Evolutionary conservation across 2,888 invertebrate genomes (phyloP).

Genomic region (Halocaridina rubra): DNA sequence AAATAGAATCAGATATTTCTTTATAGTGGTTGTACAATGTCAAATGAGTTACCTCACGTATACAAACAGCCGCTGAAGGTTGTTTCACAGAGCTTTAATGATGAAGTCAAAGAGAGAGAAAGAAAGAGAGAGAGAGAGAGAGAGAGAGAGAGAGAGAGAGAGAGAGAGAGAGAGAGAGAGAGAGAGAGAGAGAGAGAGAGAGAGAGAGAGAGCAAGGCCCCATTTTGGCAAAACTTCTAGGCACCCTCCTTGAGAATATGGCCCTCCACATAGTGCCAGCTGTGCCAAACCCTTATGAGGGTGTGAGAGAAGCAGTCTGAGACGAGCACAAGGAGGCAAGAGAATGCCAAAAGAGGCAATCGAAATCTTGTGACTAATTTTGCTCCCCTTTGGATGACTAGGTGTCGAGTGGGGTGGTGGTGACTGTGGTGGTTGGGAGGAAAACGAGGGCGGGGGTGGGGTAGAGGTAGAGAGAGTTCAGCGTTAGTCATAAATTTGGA

Average conservation of each 20-base stretch:
- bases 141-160: background rate
- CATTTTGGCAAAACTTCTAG: constrained; percentile 28
- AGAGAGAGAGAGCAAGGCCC: background rate
- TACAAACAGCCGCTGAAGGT: background rate
- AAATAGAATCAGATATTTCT: background rate
- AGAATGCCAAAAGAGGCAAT: constrained; percentile 53
- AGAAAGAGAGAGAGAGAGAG: background rate
- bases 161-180: background rate
- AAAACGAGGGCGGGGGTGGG: background rate
- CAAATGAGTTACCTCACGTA: background rate
- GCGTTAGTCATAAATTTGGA: background rate
- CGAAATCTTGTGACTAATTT: constrained; percentile 48
- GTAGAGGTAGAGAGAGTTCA: background rate
- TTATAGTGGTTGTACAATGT: background rate
- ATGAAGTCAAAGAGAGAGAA: background rate
- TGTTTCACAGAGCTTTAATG: background rate
- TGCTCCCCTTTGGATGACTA: constrained; percentile 36
- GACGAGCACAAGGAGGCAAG: background rate
- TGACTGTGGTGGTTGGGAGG: background rate
- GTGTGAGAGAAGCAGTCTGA: constrained; percentile 18
- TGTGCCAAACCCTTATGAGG: constrained; percentile 48
- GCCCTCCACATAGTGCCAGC: constrained; percentile 18
- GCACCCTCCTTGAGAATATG: constrained; percentile 23
- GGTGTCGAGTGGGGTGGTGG: constrained; percentile 38
- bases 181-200: background rate